Conservation (phyloP, 2,888 invertebrate species). For the Sympetrum striolatum region DNA sequence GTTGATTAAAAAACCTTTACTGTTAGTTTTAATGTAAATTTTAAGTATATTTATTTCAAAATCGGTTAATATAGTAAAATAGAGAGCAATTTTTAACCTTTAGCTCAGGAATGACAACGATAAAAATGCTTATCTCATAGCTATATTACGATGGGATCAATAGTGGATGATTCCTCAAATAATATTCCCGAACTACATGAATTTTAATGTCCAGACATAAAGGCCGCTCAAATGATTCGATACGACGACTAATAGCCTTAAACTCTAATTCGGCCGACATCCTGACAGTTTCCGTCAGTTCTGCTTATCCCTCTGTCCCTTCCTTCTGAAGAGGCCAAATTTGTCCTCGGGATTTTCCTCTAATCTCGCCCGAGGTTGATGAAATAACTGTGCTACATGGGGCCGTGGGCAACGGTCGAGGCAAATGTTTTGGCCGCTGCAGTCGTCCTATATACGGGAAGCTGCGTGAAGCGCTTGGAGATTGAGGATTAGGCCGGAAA, state of each 20-base stretch:
- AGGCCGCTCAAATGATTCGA: not conserved
- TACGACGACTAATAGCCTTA: not conserved
- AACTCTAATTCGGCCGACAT: not conserved
- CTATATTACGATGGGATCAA: too few relatives aligned
- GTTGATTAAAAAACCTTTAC: too few relatives aligned
- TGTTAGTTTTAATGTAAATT: too few relatives aligned
- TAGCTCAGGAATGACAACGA: too few relatives aligned
- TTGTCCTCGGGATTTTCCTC: slow-evolving; percentile 1
- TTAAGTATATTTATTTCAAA: too few relatives aligned
- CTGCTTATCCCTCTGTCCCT: not conserved
- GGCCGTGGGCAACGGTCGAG: not conserved
- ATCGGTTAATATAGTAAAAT: too few relatives aligned
- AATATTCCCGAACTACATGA: not conserved
- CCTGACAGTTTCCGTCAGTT: not conserved
- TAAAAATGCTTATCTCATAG: not conserved
- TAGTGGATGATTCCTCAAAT: not conserved
- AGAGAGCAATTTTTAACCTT: not conserved
- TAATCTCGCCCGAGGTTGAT: slow-evolving; percentile 24
- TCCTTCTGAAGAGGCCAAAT: slow-evolving; percentile 1
- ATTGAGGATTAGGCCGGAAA: slow-evolving; percentile 21
- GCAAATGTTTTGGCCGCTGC: slow-evolving; percentile 22
- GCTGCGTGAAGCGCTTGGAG: slow-evolving; percentile 9
- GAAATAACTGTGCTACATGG: not conserved
- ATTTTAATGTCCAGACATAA: not conserved
- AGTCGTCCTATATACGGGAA: not conserved